These are phyloP conservation scores for Tinea pellionella DNA, from an alignment of 2,888 invertebrate species.

Conservation along the genomic window DNA sequence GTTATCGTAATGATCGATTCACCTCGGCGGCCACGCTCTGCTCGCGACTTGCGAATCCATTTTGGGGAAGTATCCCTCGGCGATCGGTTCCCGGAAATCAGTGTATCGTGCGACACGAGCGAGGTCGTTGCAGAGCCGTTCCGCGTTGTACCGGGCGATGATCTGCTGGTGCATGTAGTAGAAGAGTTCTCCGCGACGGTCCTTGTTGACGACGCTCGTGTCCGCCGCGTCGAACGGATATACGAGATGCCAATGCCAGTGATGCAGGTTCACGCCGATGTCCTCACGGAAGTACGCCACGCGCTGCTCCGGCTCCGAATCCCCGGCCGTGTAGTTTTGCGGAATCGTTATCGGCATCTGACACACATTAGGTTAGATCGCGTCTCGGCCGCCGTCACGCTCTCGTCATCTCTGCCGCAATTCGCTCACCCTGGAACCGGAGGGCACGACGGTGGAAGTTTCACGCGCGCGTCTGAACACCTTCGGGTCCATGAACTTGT, in stretches of 20 bases:
- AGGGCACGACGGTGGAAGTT: conserved; percentile 72
- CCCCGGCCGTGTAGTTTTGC: conserved; percentile 79
- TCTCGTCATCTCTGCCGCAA: no score
- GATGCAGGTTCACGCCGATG: conserved; percentile 86
- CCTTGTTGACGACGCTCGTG: conserved; percentile 72
- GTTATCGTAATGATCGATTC: neutral
- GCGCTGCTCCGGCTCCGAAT: conserved; percentile 81
- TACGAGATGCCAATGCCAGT: conserved; percentile 93
- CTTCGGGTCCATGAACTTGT: conserved; percentile 82
- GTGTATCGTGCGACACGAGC: conserved; percentile 71
- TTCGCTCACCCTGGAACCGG: conserved; percentile 73
- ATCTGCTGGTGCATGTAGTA: conserved; percentile 85
- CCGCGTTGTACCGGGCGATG: conserved; percentile 77
- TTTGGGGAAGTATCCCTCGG: conserved; percentile 87
- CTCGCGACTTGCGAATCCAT: conserved; percentile 82
- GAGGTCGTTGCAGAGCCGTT: conserved; percentile 79
- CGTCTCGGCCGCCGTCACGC: no score
- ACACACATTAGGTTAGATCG: neutral
- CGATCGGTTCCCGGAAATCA: conserved; percentile 76
- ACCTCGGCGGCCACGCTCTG: conserved; percentile 80
- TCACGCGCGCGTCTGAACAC: conserved; percentile 77
- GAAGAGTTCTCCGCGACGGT: conserved; percentile 82
- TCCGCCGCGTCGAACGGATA: conserved; percentile 80
- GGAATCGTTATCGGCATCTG: conserved; percentile 78
- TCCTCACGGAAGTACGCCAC: conserved; percentile 89